These are phyloP conservation scores for Tragelaphus scriptus DNA, from an alignment of 2,113 vertebrate species.

Conservation along the genomic window DNA sequence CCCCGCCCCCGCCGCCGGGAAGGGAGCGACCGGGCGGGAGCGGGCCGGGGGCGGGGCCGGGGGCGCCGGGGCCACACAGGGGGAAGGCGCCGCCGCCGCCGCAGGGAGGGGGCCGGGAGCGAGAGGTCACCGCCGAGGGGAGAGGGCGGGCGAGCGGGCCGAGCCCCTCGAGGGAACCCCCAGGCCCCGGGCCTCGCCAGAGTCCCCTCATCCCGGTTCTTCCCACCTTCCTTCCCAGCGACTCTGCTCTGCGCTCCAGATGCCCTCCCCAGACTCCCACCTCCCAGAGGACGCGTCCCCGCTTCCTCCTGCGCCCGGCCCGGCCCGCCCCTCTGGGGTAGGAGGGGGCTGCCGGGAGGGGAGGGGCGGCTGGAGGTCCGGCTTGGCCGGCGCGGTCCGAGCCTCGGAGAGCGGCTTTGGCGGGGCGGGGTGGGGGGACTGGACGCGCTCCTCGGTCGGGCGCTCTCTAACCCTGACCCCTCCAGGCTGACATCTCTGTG, in stretches of 20 bases:
- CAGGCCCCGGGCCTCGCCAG: not conserved
- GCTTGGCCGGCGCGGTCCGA: not conserved
- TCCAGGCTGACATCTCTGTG: not conserved
- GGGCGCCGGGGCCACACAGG: constrained; percentile 68
- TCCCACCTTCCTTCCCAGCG: not conserved
- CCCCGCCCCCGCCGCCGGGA: constrained; percentile 61
- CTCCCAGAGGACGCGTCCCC: not conserved
- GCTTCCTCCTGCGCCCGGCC: not conserved
- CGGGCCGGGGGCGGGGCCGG: constrained; percentile 63
- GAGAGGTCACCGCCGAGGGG: constrained; percentile 21
- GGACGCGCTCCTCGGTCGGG: not conserved
- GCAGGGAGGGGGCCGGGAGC: constrained; percentile 24
- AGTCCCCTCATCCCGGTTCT: not conserved
- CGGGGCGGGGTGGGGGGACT: not conserved
- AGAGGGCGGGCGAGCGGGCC: not conserved
- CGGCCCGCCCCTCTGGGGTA: not conserved
- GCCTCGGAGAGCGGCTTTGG: not conserved
- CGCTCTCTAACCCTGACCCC: not conserved
- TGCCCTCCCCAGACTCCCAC: not conserved
- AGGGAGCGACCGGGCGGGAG: constrained; percentile 58
- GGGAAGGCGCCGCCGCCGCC: constrained; percentile 52
- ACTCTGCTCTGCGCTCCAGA: not conserved
- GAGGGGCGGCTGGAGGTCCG: not conserved
- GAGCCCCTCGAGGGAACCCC: not conserved
- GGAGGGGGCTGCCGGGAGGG: not conserved